phyloP scores from a whole-genome alignment of 2,888 invertebrate species.

The Molorchus minor region DNA sequence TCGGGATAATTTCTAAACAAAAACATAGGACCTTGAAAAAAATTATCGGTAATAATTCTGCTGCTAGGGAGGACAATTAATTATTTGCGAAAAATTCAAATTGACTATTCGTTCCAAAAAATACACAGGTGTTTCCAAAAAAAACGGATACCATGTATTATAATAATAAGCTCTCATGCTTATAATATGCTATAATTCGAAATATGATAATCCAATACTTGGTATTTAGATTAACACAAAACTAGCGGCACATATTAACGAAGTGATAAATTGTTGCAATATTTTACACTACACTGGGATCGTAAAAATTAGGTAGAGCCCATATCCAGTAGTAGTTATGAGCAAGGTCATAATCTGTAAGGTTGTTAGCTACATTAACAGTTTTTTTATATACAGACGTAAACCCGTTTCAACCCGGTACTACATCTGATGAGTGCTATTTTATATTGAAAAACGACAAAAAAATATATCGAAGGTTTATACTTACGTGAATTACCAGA shows the following conservation, averaged over 20 bases:
- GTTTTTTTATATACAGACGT: not conserved
- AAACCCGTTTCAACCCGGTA: conserved; percentile 11
- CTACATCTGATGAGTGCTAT: not conserved
- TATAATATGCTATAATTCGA: too few relatives aligned
- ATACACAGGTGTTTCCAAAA: too few relatives aligned
- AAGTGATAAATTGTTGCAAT: not conserved
- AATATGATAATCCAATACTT: not conserved
- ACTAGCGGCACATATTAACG: not conserved
- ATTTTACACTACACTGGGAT: too few relatives aligned
- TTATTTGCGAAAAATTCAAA: too few relatives aligned
- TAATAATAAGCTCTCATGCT: not conserved
- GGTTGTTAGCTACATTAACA: not conserved
- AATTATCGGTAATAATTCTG: too few relatives aligned
- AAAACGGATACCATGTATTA: not conserved
- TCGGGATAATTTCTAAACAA: too few relatives aligned
- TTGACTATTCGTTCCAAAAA: too few relatives aligned
- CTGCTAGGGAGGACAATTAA: too few relatives aligned
- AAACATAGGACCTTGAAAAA: too few relatives aligned
- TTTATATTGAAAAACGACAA: not conserved
- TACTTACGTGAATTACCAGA: not conserved
- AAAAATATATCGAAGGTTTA: too few relatives aligned
- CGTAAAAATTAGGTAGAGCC: not conserved
- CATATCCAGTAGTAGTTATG: not conserved
- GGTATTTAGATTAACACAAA: not conserved
- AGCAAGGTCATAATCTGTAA: conserved; percentile 1